Base-by-base conservation (phyloP, 2,888 invertebrate genomes). In the Teinopalpus imperialis region DNA sequence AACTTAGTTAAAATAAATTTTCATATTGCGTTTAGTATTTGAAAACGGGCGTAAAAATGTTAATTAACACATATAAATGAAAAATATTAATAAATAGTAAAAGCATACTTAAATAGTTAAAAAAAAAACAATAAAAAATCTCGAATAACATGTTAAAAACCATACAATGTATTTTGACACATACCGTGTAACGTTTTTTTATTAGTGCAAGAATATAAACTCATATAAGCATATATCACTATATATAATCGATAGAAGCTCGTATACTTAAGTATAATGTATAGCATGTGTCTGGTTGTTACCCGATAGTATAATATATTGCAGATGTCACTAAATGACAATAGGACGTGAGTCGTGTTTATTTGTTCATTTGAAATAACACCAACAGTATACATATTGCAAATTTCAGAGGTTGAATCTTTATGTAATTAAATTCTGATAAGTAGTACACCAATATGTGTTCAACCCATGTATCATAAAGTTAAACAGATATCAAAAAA, bases 181-280 rank as follows among this genome's bases (percentile, higher is more conserved):
- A 48, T 30, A 31, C 29, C 13, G 30, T 35, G 9, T 48, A 40
- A 31, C 10, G 26, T 16, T 16, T 16, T 31, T 39, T 40, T 36
- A 12, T 37, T 32, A 42, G 9, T 6, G 10, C 31, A 41, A 29
- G 14, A 29, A 32, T 43, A 13, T 26, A 41, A 44, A 35, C 16
- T 47, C 32, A 23, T 3, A 18, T 44, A 27, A 26, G 8, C 39
- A 39, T 35, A 44, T 42, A 49, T 43, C 26, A 43, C 35, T 30
- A 44, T 44, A 26, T 18, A 23, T 43, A 23, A 26, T 39, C 32
- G 10, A 6, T 43, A 16, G 9, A 30, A 24, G 9, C 16, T 31
- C 9, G 13, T 13, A 2, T 24, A 36, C 12, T 1, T 31, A 14
- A 24, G 10, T 8, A 7, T 35, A 35, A 8, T 23, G 7, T 14